Evolutionary conservation across 1,140 invertebrate genomes (phyloP), one percentile per base, ranked within the genome.

Genomic region (Diachasmimorpha longicaudata): DNA sequence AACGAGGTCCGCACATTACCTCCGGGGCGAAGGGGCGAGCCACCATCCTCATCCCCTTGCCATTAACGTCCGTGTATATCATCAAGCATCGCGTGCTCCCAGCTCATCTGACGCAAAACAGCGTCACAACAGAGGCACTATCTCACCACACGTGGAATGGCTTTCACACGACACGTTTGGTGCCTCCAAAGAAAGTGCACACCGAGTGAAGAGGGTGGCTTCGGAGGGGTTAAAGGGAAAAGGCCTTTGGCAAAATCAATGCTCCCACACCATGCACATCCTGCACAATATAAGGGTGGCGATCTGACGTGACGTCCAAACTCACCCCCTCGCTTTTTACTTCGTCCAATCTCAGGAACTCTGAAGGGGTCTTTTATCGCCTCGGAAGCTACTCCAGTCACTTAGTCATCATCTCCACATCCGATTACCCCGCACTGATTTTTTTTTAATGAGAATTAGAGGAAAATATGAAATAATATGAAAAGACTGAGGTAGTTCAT

Each of bases 11-110:
- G 75, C 76, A 81, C 82, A 68, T 80, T 75, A 31, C 31, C 31
- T 31, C 75, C 75, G 63, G 78, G 74, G 78, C 72, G 72, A 71
- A 78, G 44, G 77, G 75, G 70, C 5, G 25, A 52, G 13, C 1
- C 36, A 8, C 23, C 14, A 5, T 48, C 0, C 44, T n/a, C n/a
- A 31, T 8, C 25, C 11, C 21, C 14, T 39, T 37, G 68, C 63
- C 70, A 78, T 80, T 77, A 77, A 74, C 66, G 75, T 70, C 70
- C 73, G 63, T 72, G 79, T 85, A 81, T 82, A 84, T 88, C 84
- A 88, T 87, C 79, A 82, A 78, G 69, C 76, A 78, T 88, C 82
- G 87, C 87, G 87, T 88, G 86, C 77, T 84, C 77, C 37, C 52
- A 81, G 81, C 83, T 89, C 85, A 85, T 87, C 85, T 84, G 81